Evolutionary conservation across 1,140 invertebrate species (phyloP).

Genomic region (Tetragnatha versicolor): DNA sequence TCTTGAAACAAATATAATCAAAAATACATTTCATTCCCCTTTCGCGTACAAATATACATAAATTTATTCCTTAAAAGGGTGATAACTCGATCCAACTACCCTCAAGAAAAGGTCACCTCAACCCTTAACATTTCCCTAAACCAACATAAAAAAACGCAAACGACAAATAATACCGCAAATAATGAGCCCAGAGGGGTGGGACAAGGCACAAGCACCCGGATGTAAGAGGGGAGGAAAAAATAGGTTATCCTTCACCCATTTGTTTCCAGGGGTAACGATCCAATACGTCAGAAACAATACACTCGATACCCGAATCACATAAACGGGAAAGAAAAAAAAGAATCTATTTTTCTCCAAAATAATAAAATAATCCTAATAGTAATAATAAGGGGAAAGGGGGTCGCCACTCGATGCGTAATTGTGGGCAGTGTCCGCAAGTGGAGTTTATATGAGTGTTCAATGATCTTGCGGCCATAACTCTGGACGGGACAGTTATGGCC

Average conservation of each 20-base stretch:
- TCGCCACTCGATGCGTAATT: conserved; percentile 42
- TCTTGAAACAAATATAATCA: no score
- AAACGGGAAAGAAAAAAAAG: conserved; percentile 26
- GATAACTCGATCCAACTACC: no score
- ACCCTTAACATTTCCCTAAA: not conserved
- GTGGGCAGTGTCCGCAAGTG: conserved; percentile 3
- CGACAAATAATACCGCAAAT: conserved; percentile 4
- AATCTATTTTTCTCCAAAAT: conserved; percentile 42
- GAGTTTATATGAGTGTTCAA: conserved; percentile 54
- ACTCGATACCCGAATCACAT: conserved; percentile 41
- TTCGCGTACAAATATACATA: no score
- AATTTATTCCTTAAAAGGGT: no score
- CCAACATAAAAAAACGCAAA: not conserved
- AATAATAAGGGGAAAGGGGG: conserved; percentile 15
- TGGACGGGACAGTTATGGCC: conserved; percentile 50
- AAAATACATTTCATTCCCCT: no score
- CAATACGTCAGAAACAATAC: conserved; percentile 53
- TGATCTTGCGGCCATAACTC: conserved; percentile 51
- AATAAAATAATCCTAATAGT: conserved; percentile 49
- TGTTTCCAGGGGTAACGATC: conserved; percentile 48
- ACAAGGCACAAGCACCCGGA: not conserved
- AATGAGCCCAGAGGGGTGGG: not conserved
- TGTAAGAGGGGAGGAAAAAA: not conserved
- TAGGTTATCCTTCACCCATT: conserved; percentile 38
- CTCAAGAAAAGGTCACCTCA: no score